Conservation (phyloP, 2,888 invertebrate genomes). For the Ennomos quercinarius region DNA sequence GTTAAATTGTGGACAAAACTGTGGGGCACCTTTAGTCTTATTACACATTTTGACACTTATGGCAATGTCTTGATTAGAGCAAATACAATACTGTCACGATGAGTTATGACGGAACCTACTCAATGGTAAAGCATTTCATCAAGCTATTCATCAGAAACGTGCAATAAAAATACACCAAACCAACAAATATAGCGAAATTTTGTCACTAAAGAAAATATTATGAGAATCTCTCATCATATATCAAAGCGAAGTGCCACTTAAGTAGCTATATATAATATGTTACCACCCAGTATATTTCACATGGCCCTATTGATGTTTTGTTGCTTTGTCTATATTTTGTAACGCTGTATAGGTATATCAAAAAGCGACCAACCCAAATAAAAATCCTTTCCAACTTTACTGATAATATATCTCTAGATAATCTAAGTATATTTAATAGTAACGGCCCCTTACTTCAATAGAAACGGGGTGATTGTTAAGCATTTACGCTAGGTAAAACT, state of each 20-base stretch:
- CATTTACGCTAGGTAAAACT: conserved; percentile 34
- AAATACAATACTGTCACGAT: conserved; percentile 14
- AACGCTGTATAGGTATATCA: neutral
- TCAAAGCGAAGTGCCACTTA: conserved; percentile 42
- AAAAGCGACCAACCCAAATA: neutral
- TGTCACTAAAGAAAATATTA: conserved; percentile 28
- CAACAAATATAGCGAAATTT: conserved; percentile 21
- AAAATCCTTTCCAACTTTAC: conserved; percentile 3
- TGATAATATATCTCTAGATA: conserved; percentile 7
- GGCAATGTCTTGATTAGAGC: conserved; percentile 10
- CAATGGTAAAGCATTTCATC: conserved; percentile 15
- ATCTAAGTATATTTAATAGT: conserved; percentile 6
- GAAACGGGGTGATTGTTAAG: conserved; percentile 33
- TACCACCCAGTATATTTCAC: conserved; percentile 26
- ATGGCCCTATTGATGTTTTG: conserved; percentile 22
- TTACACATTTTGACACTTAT: conserved; percentile 11
- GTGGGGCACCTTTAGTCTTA: neutral
- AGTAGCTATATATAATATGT: conserved; percentile 29
- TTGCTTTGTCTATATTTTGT: conserved; percentile 9
- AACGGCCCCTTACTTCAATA: conserved; percentile 28
- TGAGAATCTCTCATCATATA: conserved; percentile 36
- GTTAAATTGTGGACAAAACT: too few species aligned
- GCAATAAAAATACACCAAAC: conserved; percentile 19
- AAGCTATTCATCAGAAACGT: conserved; percentile 21
- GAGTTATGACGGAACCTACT: conserved; percentile 14